Base-by-base conservation (phyloP, 2,113 vertebrate species). In the Cinclus cinclus region DNA sequence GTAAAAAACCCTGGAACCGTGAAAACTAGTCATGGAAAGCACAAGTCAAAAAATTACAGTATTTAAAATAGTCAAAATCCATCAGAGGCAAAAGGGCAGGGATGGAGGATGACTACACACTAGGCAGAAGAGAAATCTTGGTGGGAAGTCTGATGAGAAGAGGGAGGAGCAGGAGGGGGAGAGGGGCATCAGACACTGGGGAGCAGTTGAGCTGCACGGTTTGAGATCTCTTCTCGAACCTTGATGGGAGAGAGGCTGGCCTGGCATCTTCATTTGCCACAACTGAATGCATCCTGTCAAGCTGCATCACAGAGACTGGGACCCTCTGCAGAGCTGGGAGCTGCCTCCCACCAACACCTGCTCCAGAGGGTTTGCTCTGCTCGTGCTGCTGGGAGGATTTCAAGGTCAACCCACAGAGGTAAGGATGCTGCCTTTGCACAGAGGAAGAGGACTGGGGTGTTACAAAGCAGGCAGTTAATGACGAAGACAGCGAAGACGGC, bases 21-120 rank as follows among this genome's bases (percentile, higher is more conserved):
- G 82, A 94, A 89, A 92, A 77, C 60, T 52, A 95, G 89, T 82
- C 41, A 94, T 11, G 50, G 94, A 95, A 49, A 95, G 88, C 83
- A 97, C 71, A 87, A 78, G 96, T 91, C 13, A 79, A 89, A 82
- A 89, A 86, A 90, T 46, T 6, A 89, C 30, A 84, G 90, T 55
- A 15, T 70, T 90, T 92, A 39, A 95, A 94, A 97, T 41, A 94
- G 64, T 94, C 39, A 92, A 63, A 94, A 90, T 63, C 52, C 86
- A 93, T 33, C 14, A n/a, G 46, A 91, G 87, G 95, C 62, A 52
- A 69, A 86, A 80, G 58, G 92, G 83, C 18, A 64, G 73, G 86
- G 70, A 93, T 76, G 94, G 81, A 89, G 79, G 90, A 90, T 95
- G 96, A 95, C 91, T 93, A 76, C 1, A 11, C 23, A 3, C 64